Percentiles rank a stretch among this genome's conserved stretches.
phyloP scores from a whole-genome alignment of 2,888 invertebrate genomes.

The Volucella bombylans region DNA sequence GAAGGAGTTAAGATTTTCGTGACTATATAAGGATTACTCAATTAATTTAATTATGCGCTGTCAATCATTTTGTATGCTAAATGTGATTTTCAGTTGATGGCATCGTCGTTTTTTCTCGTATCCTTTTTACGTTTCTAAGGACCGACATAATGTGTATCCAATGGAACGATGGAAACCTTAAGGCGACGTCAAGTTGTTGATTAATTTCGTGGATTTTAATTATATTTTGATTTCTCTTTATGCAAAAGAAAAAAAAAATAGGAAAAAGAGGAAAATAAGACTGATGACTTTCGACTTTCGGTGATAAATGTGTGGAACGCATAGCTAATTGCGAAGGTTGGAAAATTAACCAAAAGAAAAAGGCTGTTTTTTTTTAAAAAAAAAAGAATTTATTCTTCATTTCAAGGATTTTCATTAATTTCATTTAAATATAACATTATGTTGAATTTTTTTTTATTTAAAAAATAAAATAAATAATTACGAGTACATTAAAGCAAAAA shows the following conservation, averaged over 20 bases:
- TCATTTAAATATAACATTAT: not conserved
- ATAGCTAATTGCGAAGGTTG: constrained; percentile 31
- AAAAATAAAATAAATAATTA: too few relatives aligned
- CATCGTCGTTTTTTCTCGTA: constrained; percentile 48
- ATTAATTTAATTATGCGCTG: constrained; percentile 83
- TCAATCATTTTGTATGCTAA: constrained; percentile 81
- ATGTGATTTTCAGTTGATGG: constrained; percentile 74
- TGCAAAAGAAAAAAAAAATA: constrained; percentile 5
- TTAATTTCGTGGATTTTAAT: constrained; percentile 73
- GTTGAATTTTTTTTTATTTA: too few relatives aligned
- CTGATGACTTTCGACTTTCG: constrained; percentile 46
- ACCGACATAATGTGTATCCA: constrained; percentile 63
- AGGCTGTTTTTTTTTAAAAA: not conserved
- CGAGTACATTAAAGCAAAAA: too few relatives aligned
- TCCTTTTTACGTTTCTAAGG: constrained; percentile 22
- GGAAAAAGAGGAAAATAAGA: not conserved
- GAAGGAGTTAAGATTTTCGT: constrained; percentile 70
- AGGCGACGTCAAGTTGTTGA: constrained; percentile 72
- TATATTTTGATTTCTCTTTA: constrained; percentile 69
- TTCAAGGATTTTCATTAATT: not conserved
- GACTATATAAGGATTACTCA: constrained; percentile 81
- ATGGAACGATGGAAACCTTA: constrained; percentile 71
- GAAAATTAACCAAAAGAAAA: constrained; percentile 11
- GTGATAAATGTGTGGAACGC: constrained; percentile 30
- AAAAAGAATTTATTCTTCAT: too few relatives aligned